Evolutionary conservation across 1,140 invertebrate genomes (phyloP), one percentile per base, ranked within the genome.

Genomic region (Drosophila burlai): DNA sequence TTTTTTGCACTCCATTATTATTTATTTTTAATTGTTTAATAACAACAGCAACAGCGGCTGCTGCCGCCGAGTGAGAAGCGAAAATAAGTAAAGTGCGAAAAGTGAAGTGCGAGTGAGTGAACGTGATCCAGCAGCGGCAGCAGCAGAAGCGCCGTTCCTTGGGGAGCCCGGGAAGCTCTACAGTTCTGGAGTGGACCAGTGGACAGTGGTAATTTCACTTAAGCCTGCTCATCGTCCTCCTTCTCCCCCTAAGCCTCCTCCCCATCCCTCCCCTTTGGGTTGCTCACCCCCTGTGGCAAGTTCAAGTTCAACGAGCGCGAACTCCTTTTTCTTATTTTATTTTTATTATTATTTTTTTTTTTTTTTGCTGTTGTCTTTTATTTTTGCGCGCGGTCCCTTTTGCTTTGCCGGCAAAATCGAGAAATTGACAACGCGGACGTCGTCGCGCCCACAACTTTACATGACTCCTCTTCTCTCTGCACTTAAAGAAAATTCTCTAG

Each of bases 11-110:
- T 50, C 21, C 63, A 67, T 52, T 73, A 65, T 77, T 74, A 81
- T 74, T 62, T 77, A 79, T 78, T 61, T 83, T 71, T 83, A 87
- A 86, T 86, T 89, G 84, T 68, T 68, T 47, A 73, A 82, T 46
- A 73, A 64, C 74, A 77, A 49, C 64, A 77, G 43, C 64, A 49
- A 13, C 52, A 59, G 24, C 21, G 64, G 40, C 42, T 38, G 40
- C 52, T 24, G 52, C 50, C 18, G 21, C 21, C 9, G 15, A 26
- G 54, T 40, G 54, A 26, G 54, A 40, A 40, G 54, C 54, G 36
- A 57, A 57, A 40, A 57, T 57, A 52, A 67, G 55, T 66, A 47
- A 80, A 83, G 81, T 81, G 80, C 50, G 58, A 81, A 75, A 84
- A 85, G 64, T 74, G 47, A 85, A 86, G 78, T 81, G 59, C 66